Percentiles rank a stretch among this genome's conserved stretches.
These are phyloP conservation scores for Archips xylosteana DNA, from an alignment of 2,888 invertebrate species.

Conservation along the genomic window DNA sequence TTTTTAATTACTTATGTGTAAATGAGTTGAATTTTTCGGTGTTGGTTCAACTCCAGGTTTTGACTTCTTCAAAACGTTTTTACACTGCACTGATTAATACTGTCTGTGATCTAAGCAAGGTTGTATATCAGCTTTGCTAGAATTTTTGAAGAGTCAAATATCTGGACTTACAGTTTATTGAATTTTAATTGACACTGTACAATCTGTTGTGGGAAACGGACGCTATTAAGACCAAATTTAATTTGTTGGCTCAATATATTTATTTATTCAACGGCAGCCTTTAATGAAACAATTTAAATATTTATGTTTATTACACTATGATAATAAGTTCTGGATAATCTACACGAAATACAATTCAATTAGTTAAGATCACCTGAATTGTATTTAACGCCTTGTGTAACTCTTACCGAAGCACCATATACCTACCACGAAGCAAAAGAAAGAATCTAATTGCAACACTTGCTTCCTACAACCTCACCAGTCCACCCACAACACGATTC, in stretches of 20 bases:
- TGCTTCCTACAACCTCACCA: constrained; percentile 13
- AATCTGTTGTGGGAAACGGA: constrained; percentile 23
- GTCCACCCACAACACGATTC: constrained; percentile 34
- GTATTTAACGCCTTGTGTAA: background rate
- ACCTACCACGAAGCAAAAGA: constrained; percentile 4
- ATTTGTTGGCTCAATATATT: too few relatives aligned
- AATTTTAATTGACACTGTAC: constrained; percentile 12
- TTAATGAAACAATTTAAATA: background rate
- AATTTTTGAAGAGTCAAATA: constrained; percentile 25
- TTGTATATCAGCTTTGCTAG: constrained; percentile 14
- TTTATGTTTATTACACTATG: background rate
- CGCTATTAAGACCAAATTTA: background rate
- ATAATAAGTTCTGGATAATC: too few relatives aligned
- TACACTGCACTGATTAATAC: background rate
- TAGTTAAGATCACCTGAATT: too few relatives aligned
- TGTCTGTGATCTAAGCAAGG: background rate
- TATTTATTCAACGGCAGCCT: too few relatives aligned
- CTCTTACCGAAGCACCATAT: constrained; percentile 7
- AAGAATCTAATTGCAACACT: background rate
- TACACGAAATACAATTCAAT: too few relatives aligned
- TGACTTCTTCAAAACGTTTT: background rate
- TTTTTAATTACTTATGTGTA: background rate
- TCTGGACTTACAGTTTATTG: constrained; percentile 3
- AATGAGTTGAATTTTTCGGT: constrained; percentile 1
- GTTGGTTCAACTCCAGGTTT: constrained; percentile 31